Evolutionary conservation across 2,797 vertebrate genomes (phyloP), one percentile per base, ranked within the genome.

Genomic region (Acanthurus tractus): DNA sequence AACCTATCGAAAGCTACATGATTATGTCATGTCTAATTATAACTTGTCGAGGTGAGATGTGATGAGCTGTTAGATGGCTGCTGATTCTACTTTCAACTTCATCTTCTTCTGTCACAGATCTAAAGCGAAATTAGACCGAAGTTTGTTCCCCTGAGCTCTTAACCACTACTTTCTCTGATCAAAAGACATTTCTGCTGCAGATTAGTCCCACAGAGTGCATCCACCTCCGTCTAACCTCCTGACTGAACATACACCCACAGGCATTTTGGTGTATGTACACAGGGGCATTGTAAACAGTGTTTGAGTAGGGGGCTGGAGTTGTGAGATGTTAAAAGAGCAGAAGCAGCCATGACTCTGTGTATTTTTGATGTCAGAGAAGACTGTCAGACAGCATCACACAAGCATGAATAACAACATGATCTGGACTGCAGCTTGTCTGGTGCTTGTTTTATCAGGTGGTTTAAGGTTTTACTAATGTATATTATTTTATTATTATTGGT

Each of bases 391-490:
- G 6, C 48, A 59, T 48, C 18, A 36, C 15, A 44, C 3, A 7
- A 20, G 0, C 18, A 73, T 79, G 85, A 66, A 89, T 11, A 22
- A 3, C 49, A 82, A 42, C 55, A 56, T 79, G 4, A 12, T 70
- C 11, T 22, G 22, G 23, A 55, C 76, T 12, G 69, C 68, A 2
- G 22, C 34, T 50, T 34, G 45, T 58, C 34, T 88, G 64, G 13
- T 85, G 17, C 69, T 92, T 13, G 1, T 81, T 59, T 46, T 89
- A 61, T 70, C 81, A 86, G 91, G 92, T 94, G 83, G 3, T 6
- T 34, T 34, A 34, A 34, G 6, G 7, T 34, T 34, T 34, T 34
- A 34, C 29, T 5, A 29, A 29, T 29, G 5, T 29, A 29, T 5
- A 29, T 3, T 29, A 34, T 7, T 34, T 34, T 34, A 34, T 34